A percentile compares a stretch with the other conserved stretches of the same genome.
Conservation (phyloP, 2,113 vertebrate genomes). For the Microtus pennsylvanicus region DNA sequence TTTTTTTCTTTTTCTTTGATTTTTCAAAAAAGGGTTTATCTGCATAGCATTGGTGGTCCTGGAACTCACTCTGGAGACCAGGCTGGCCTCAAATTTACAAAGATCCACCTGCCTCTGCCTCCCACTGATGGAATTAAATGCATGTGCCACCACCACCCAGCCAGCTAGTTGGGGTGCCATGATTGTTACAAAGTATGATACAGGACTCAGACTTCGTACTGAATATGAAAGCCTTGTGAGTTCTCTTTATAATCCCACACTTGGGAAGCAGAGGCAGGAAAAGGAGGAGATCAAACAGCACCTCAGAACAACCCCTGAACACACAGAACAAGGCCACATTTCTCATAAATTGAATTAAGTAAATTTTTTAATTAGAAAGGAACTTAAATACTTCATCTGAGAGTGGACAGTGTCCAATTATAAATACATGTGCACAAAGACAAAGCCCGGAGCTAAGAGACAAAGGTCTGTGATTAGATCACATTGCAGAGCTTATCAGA, state of each 20-base stretch:
- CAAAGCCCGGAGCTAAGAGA: neutral
- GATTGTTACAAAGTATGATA: neutral
- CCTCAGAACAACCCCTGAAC: too few relatives aligned
- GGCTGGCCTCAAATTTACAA: neutral
- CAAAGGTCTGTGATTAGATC: neutral
- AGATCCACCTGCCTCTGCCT: too few relatives aligned
- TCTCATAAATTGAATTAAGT: neutral
- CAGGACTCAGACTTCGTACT: neutral
- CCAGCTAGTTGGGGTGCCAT: neutral
- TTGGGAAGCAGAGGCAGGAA: neutral
- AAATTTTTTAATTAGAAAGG: neutral
- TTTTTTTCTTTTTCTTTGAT: neutral
- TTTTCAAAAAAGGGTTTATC: neutral
- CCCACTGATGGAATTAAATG: neutral
- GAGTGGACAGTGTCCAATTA: neutral
- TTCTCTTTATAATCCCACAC: too few relatives aligned
- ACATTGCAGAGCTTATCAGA: neutral
- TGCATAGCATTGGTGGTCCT: neutral
- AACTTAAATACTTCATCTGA: neutral
- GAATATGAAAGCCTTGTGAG: neutral
- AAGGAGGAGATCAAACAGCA: too few relatives aligned
- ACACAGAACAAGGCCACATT: neutral
- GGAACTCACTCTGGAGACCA: neutral
- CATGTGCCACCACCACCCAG: neutral
- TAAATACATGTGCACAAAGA: neutral